These are phyloP conservation scores for Amphipyra tragopoginis DNA, from an alignment of 2,888 invertebrate species.

Conservation along the genomic window DNA sequence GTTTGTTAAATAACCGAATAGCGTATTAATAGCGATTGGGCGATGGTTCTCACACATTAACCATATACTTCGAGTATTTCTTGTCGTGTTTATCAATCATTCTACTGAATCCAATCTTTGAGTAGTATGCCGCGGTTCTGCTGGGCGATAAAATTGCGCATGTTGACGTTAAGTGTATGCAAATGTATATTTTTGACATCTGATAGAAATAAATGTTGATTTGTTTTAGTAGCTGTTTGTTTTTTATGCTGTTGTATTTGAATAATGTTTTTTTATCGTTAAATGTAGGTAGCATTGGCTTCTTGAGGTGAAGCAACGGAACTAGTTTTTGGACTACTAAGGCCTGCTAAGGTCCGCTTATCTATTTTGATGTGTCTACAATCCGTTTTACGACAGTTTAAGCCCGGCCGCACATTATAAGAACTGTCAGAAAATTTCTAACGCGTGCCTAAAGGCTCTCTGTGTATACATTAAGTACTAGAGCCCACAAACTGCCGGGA, in stretches of 20 bases:
- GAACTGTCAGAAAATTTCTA: too few species aligned
- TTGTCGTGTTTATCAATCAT: conserved; percentile 35
- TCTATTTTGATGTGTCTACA: neutral
- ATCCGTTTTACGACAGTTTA: neutral
- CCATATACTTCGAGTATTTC: conserved; percentile 17
- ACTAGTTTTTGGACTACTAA: neutral
- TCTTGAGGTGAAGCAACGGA: neutral
- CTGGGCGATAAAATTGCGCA: conserved; percentile 38
- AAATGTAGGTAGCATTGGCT: too few species aligned
- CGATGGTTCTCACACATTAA: conserved; percentile 57
- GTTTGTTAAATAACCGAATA: conserved; percentile 65
- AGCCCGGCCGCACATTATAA: too few species aligned
- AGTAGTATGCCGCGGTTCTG: conserved; percentile 2
- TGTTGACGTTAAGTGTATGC: conserved; percentile 46
- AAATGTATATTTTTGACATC: conserved; percentile 39
- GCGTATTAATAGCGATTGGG: conserved; percentile 54
- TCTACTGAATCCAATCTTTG: conserved; percentile 22
- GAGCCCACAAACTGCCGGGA: too few species aligned
- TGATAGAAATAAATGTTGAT: conserved; percentile 12
- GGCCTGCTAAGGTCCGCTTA: neutral
- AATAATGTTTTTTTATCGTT: neutral
- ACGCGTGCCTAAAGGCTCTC: too few species aligned
- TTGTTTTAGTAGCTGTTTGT: conserved; percentile 26
- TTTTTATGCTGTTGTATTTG: conserved; percentile 11
- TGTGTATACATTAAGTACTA: too few species aligned